Conservation (phyloP, 2,888 invertebrate species). For the Parnassius apollo region DNA sequence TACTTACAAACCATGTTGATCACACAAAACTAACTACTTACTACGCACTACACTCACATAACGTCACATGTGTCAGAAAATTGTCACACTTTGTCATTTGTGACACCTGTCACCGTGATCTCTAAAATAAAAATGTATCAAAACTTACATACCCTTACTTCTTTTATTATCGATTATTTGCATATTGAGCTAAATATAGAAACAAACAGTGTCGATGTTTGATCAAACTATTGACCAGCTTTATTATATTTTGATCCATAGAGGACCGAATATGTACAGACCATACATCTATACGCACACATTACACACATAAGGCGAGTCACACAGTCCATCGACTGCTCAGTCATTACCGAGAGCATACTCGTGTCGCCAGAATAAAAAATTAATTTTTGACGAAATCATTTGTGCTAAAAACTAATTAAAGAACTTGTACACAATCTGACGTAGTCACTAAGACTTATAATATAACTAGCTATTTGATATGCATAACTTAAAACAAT, state of each 20-base stretch:
- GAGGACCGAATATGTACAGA: neutral
- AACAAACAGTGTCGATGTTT: too few species aligned
- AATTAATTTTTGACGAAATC: neutral
- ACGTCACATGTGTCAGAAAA: neutral
- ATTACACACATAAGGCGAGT: conserved; percentile 38
- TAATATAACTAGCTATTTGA: conserved; percentile 3
- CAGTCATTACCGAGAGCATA: conserved; percentile 16
- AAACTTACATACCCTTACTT: neutral
- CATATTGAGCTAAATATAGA: conserved; percentile 4
- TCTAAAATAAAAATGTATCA: neutral
- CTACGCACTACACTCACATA: neutral
- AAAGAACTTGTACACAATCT: neutral
- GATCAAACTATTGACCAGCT: neutral
- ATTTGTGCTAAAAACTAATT: conserved; percentile 7
- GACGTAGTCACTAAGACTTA: neutral
- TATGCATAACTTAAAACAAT: conserved; percentile 5
- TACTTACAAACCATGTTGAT: too few species aligned
- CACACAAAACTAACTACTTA: too few species aligned
- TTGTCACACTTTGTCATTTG: neutral
- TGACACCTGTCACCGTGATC: conserved; percentile 7
- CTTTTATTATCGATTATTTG: neutral
- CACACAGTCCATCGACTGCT: conserved; percentile 37
- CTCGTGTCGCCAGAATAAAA: conserved; percentile 8
- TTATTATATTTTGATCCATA: neutral
- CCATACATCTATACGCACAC: neutral